These are phyloP conservation scores for Sylvilagus bachmani DNA, from an alignment of 2,113 vertebrate species.

Conservation along the genomic window DNA sequence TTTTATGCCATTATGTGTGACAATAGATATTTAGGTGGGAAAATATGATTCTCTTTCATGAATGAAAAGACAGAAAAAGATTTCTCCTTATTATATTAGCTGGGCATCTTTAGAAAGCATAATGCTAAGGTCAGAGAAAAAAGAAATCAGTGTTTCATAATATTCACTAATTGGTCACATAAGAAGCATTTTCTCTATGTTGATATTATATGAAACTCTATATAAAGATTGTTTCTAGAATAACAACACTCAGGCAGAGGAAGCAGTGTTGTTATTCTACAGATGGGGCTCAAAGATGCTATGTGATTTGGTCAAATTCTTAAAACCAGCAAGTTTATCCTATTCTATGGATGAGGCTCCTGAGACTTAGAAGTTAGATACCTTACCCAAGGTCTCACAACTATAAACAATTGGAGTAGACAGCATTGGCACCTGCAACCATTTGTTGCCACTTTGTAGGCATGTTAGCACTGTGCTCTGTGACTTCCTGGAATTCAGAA, in stretches of 20 bases:
- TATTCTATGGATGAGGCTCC: not conserved
- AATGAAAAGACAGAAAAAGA: not conserved
- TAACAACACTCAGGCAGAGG: not conserved
- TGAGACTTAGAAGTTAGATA: not conserved
- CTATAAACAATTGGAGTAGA: not conserved
- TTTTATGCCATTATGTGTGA: not conserved
- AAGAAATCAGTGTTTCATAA: not conserved
- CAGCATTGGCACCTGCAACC: not conserved
- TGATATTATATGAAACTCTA: not conserved
- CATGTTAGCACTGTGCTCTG: not conserved
- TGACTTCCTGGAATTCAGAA: not conserved
- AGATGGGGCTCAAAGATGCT: slow-evolving; percentile 4
- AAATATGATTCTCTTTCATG: slow-evolving; percentile 23
- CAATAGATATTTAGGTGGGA: not conserved
- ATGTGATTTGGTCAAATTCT: not conserved
- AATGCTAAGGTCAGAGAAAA: not conserved
- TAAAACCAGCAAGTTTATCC: not conserved
- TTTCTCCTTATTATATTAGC: slow-evolving; percentile 19
- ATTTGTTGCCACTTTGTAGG: not conserved
- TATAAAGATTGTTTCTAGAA: not conserved
- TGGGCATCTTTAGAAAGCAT: slow-evolving; percentile 52
- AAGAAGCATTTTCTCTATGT: not conserved
- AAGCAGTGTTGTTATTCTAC: not conserved
- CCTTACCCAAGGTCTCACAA: not conserved
- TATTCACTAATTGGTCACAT: not conserved